phyloP scores from a whole-genome alignment of 2,113 vertebrate species.

The Petaurus breviceps region DNA sequence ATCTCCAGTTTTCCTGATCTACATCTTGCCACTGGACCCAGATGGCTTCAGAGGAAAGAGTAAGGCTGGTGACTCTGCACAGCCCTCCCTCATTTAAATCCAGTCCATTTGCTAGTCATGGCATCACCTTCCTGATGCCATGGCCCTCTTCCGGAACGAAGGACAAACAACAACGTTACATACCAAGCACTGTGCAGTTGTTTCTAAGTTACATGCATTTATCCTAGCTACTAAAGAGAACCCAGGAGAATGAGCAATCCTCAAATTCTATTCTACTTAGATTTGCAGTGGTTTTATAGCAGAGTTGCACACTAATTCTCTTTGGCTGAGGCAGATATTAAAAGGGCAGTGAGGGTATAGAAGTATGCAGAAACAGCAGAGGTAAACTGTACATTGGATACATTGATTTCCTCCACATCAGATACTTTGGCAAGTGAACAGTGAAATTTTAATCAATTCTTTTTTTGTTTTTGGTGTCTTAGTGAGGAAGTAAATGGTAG shows the following conservation, averaged over 20 bases:
- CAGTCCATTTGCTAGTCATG: no score
- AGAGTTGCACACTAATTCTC: neutral
- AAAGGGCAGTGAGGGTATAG: neutral
- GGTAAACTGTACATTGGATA: neutral
- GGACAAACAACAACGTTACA: no score
- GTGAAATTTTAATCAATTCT: neutral
- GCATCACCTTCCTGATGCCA: no score
- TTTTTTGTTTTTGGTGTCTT: neutral
- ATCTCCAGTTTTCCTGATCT: no score
- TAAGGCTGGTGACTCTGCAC: no score
- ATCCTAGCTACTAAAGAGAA: neutral
- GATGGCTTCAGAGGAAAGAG: no score
- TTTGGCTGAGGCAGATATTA: neutral
- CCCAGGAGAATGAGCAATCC: neutral
- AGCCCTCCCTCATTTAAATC: no score
- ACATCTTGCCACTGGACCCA: no score
- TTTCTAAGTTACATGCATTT: neutral
- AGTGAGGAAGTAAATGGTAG: neutral
- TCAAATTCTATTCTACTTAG: neutral
- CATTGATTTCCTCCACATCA: neutral
- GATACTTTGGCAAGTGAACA: neutral
- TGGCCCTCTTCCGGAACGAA: no score
- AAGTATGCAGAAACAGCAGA: neutral
- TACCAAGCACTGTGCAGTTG: neutral
- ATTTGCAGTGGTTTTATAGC: neutral